Evolutionary conservation across 2,888 invertebrate species (phyloP).

Genomic region (Clostera curtula): DNA sequence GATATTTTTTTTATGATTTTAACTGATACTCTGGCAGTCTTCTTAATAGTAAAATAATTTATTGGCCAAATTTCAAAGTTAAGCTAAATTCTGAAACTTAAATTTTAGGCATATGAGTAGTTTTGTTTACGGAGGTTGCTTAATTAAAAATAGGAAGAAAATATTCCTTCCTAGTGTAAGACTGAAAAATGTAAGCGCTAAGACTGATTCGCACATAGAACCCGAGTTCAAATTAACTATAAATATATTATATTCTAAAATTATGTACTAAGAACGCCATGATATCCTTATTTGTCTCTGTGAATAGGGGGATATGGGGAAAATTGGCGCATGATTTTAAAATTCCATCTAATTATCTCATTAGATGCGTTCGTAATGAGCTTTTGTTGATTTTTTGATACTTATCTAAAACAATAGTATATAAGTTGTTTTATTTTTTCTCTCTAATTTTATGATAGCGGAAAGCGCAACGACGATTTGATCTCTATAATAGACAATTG

Average conservation of each 20-base stretch:
- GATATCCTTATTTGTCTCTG: no score
- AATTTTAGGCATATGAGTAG: no score
- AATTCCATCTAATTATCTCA: not conserved
- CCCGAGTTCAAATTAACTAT: constrained; percentile 15
- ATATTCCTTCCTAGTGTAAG: not conserved
- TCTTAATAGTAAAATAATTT: no score
- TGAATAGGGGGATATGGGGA: no score
- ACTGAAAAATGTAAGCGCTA: constrained; percentile 1
- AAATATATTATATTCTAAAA: no score
- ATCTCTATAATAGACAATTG: constrained; percentile 57
- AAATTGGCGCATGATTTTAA: constrained; percentile 7
- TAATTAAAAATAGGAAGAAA: not conserved
- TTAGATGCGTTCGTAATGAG: constrained; percentile 20
- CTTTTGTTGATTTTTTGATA: constrained; percentile 41
- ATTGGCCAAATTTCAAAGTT: no score
- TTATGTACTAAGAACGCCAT: not conserved
- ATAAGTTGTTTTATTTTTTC: constrained; percentile 38
- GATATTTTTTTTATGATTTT: no score
- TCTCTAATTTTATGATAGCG: constrained; percentile 54
- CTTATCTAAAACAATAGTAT: constrained; percentile 34
- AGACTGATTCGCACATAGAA: constrained; percentile 22
- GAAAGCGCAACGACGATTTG: constrained; percentile 62
- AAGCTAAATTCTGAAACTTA: no score
- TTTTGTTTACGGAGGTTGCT: no score
- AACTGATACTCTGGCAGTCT: no score